Evolutionary conservation across 2,888 invertebrate genomes (phyloP).

Genomic region (Panorpa germanica): DNA sequence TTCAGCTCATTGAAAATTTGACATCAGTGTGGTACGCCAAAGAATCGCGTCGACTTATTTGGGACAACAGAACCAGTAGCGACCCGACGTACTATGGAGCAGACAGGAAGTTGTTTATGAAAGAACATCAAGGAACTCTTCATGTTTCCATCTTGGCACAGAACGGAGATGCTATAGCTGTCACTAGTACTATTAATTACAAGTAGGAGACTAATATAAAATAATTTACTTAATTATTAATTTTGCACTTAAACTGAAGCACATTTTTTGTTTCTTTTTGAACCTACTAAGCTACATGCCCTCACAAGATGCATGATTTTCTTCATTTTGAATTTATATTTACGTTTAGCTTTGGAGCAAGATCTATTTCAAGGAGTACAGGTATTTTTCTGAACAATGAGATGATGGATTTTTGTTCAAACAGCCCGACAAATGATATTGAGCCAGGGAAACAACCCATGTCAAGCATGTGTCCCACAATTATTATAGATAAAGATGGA

Average conservation of each 20-base stretch:
- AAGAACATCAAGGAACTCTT: conserved; percentile 73
- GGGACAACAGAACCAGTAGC: conserved; percentile 35
- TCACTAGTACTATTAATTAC: conserved; percentile 77
- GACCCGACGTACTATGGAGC: conserved; percentile 50
- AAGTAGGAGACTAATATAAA: conserved; percentile 38
- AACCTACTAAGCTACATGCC: conserved; percentile 1
- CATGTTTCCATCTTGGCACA: conserved; percentile 70
- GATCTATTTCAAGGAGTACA: conserved; percentile 48
- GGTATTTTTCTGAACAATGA: conserved; percentile 65
- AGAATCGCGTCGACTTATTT: conserved; percentile 24
- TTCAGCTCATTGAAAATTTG: conserved; percentile 42
- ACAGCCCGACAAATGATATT: conserved; percentile 63
- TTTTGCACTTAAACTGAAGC: no score
- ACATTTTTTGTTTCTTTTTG: no score
- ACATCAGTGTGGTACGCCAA: conserved; percentile 37
- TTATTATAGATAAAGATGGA: conserved; percentile 45
- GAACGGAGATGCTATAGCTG: conserved; percentile 78
- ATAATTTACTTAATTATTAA: conserved; percentile 4
- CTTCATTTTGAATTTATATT: conserved; percentile 5
- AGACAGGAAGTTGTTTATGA: conserved; percentile 25
- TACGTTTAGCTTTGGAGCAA: conserved; percentile 56
- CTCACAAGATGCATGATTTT: conserved; percentile 11
- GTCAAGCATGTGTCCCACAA: conserved; percentile 79
- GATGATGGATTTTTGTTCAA: conserved; percentile 79
- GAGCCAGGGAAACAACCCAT: conserved; percentile 65